Evolutionary conservation across 92 coral and sea anemone genomes (phyloP).

Genomic region (Phenganax marumi): DNA sequence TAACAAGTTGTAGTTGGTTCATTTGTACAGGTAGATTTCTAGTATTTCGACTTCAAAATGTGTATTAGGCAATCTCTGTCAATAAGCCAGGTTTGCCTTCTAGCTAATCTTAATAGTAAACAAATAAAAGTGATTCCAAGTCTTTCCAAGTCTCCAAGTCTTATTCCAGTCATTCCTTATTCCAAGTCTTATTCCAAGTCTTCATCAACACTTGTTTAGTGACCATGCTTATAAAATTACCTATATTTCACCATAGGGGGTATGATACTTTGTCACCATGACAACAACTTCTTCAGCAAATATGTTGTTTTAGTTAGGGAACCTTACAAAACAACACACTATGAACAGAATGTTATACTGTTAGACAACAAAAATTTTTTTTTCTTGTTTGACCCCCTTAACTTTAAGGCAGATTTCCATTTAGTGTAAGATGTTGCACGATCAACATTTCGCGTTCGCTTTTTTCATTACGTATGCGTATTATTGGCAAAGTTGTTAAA

Average conservation of each 20-base stretch:
- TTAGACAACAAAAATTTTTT: neutral
- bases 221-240: no score
- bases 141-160: no score
- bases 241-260: slow-evolving; percentile 8
- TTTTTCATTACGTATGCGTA: no score
- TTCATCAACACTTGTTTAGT: neutral
- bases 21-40: neutral
- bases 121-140: neutral
- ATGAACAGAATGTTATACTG: neutral
- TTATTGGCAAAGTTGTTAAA: neutral
- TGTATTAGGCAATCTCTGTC: neutral
- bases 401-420: no score
- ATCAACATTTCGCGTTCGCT: no score
- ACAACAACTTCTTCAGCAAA: neutral
- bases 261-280: neutral
- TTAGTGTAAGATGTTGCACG: no score
- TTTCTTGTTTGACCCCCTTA: neutral
- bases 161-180: no score
- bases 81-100: neutral
- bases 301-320: neutral
- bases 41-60: no score
- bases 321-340: neutral
- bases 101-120: no score
- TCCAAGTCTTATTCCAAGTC: no score
- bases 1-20: neutral